These are phyloP conservation scores for Gastracanthus pulcherrimus DNA, from an alignment of 2,888 invertebrate genomes.

Conservation along the genomic window DNA sequence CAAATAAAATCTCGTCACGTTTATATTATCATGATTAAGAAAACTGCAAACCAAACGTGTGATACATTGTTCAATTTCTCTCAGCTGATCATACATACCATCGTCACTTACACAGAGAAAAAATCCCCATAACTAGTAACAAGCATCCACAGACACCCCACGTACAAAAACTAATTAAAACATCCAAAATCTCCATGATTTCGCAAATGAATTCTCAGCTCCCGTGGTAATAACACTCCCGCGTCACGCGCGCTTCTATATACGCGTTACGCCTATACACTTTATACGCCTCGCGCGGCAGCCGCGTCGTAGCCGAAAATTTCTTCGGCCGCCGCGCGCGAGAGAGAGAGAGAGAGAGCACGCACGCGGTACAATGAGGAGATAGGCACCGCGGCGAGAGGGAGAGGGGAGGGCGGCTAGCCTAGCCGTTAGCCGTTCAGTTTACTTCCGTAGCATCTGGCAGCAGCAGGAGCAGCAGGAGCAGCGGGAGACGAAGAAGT, in stretches of 20 bases:
- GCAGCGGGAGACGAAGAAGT: conserved; percentile 62
- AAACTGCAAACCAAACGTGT: too few relatives aligned
- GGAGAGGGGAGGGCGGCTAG: not conserved
- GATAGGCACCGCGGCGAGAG: not conserved
- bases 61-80: too few relatives aligned
- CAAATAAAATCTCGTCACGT: not conserved
- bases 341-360: not conserved
- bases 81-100: too few relatives aligned
- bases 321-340: not conserved
- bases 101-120: too few relatives aligned
- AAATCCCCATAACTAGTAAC: too few relatives aligned
- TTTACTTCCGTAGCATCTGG: conserved; percentile 69
- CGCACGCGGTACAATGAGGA: not conserved
- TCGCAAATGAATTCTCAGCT: not conserved
- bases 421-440: conserved; percentile 59
- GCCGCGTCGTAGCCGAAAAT: conserved; percentile 25
- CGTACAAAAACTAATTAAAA: too few relatives aligned
- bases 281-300: not conserved
- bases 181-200: not conserved
- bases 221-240: not conserved
- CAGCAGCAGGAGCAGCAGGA: too few relatives aligned
- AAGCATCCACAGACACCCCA: too few relatives aligned
- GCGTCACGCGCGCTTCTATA: not conserved
- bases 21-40: too few relatives aligned
- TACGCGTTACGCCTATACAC: not conserved